Evolutionary conservation across 64 coral and sea anemone genomes (phyloP), one percentile per base, ranked within the genome.

Genomic region (Cladopsammia gracilis): DNA sequence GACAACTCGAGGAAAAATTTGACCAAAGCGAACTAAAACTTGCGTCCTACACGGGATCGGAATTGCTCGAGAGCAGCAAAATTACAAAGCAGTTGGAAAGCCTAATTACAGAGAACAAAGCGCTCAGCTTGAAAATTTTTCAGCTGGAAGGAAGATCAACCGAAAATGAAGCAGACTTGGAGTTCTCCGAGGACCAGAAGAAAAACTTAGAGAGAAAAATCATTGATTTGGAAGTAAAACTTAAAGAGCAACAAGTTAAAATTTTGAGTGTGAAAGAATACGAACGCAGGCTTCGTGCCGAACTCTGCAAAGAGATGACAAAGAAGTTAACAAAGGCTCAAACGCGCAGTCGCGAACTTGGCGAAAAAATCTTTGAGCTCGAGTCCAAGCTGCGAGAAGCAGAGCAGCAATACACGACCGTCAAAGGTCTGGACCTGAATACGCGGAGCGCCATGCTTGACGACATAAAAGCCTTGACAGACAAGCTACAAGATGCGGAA

Each of bases 201-300:
- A 96, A 92, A 78, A 56, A 68, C 42, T 75, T 92, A 19, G 85
- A 87, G 6, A 93, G 64, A 69, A 96, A 78, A 89, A 65, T 78
- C 3, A 89, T 47, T 77, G 44, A 89, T 47, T 86, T 82, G 57
- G 58, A 84, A 50, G 62, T 84, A 18, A 68, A 68, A 20, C 60
- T 84, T 4, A 84, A 84, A 52, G 80, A 84, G 45, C 80, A 84
- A 15, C 58, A 96, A 47, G 51, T 81, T 13, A 95, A 86, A 86
- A 72, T 57, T 22, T 51, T 82, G 68, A 88, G 13, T 52, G 78
- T 77, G 48, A 90, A 90, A 69, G 75, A 70, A 79, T 67, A 85
- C 25, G 90, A 92, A 60, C 53, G 78, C 9, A 68, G 70, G 46
- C 18, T 92, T 47, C 90, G 79, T 15, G 90, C 79, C 7, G 90